Evolutionary conservation across 2,113 vertebrate genomes (phyloP).

Genomic region (Zosterops borbonicus): DNA sequence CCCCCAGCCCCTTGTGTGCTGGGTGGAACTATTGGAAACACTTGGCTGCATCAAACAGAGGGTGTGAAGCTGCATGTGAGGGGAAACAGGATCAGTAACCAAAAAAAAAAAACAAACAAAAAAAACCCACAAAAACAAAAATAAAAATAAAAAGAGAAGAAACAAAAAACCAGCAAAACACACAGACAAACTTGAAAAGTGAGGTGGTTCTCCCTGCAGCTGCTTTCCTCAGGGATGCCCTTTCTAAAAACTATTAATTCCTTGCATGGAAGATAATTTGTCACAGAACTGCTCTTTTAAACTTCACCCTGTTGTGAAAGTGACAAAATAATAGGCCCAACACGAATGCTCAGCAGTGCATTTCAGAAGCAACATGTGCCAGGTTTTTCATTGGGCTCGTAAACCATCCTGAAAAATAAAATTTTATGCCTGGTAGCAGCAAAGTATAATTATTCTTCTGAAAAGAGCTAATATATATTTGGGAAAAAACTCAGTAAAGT

Average conservation of each 20-base stretch:
- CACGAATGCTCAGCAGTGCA: background rate
- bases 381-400: constrained; percentile 1
- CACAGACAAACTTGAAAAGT: background rate
- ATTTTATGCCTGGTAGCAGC: background rate
- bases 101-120: too few relatives aligned
- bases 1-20: rapidly evolving
- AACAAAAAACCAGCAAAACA: too few relatives aligned
- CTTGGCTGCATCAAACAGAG: background rate
- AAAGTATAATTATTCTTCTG: background rate
- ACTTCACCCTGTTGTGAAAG: background rate
- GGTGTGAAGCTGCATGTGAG: background rate
- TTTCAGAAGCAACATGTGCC: background rate
- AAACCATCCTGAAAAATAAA: constrained; percentile 29
- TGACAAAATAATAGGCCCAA: constrained; percentile 6
- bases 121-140: too few relatives aligned
- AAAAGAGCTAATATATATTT: background rate
- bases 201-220: background rate
- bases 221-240: background rate
- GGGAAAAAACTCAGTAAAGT: background rate
- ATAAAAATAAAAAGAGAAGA: too few relatives aligned
- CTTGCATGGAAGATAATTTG: background rate
- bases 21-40: rapidly evolving
- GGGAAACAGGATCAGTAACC: rapidly evolving
- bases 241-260: constrained; percentile 7
- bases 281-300: background rate